phyloP scores from a whole-genome alignment of 2,797 vertebrate genomes.

The Crax fasciolata region DNA sequence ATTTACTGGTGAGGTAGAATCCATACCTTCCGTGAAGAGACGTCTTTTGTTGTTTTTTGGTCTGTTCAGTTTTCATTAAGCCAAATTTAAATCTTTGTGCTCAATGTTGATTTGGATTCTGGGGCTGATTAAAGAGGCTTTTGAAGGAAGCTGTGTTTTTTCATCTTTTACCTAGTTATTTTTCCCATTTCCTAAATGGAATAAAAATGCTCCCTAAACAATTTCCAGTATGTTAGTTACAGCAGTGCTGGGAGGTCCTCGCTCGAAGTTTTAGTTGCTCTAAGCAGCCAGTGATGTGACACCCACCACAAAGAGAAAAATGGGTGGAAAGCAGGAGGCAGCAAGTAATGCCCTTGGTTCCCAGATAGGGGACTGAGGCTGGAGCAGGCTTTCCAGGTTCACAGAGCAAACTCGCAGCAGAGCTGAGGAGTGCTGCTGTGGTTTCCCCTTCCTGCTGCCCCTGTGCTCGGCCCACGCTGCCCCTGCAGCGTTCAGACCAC shows the following conservation, averaged over 20 bases:
- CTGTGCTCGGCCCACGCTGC: not conserved
- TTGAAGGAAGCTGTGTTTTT: conserved; percentile 41
- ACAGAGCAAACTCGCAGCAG: not conserved
- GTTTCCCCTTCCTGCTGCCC: rapidly evolving
- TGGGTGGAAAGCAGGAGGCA: not conserved
- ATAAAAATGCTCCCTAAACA: not conserved
- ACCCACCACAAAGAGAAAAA: not conserved
- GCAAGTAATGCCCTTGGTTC: not conserved
- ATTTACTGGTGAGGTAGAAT: conserved; percentile 49
- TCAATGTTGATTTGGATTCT: conserved; percentile 48
- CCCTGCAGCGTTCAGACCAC: rapidly evolving
- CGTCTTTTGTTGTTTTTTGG: conserved; percentile 56
- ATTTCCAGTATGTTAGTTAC: not conserved
- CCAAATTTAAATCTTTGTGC: conserved; percentile 54
- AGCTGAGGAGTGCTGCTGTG: not conserved
- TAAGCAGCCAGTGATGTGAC: not conserved
- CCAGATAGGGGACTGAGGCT: not conserved
- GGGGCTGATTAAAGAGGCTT: conserved; percentile 49
- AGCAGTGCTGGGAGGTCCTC: not conserved
- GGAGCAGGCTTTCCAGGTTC: not conserved
- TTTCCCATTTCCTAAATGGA: conserved; percentile 19
- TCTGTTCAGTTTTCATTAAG: conserved; percentile 67
- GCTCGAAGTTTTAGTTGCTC: not conserved
- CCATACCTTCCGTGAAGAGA: conserved; percentile 49
- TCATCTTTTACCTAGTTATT: conserved; percentile 14